These are phyloP conservation scores for Mormyrus iriodes DNA, from an alignment of 2,113 vertebrate species.

Conservation along the genomic window DNA sequence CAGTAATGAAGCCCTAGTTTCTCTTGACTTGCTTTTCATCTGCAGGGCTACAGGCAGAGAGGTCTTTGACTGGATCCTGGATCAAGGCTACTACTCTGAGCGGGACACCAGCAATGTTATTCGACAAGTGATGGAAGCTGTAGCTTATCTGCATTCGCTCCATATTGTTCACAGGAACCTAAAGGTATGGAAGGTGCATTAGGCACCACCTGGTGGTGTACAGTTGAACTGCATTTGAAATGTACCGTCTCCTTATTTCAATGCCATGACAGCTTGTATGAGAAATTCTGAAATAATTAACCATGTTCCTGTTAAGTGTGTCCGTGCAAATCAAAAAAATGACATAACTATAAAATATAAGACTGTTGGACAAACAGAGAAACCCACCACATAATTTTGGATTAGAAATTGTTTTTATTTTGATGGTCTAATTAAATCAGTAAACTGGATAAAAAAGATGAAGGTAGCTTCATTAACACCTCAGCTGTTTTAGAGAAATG, in stretches of 20 bases:
- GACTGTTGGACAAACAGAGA: neutral
- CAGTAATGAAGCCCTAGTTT: neutral
- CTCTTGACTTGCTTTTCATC: neutral
- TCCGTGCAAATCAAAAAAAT: neutral
- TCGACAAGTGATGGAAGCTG: conserved; percentile 92
- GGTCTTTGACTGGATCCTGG: conserved; percentile 98
- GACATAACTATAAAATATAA: conserved; percentile 8
- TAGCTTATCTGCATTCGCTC: conserved; percentile 93
- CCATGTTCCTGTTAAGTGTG: neutral
- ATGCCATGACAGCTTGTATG: neutral
- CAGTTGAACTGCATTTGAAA: neutral
- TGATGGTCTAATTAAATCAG: neutral
- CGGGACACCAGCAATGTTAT: conserved; percentile 96
- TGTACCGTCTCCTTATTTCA: neutral
- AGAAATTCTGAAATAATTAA: conserved; percentile 5
- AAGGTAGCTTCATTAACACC: neutral
- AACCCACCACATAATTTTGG: neutral
- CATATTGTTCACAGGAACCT: conserved; percentile 95
- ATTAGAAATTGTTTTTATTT: conserved; percentile 1
- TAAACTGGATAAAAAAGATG: neutral
- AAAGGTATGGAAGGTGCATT: conserved; percentile 66
- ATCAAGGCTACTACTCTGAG: conserved; percentile 97
- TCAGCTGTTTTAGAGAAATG: neutral
- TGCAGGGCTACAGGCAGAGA: conserved; percentile 89
- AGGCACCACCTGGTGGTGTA: conserved; percentile 26